phyloP scores from a whole-genome alignment of 1,140 invertebrate species.

The Drosophila asahinai region DNA sequence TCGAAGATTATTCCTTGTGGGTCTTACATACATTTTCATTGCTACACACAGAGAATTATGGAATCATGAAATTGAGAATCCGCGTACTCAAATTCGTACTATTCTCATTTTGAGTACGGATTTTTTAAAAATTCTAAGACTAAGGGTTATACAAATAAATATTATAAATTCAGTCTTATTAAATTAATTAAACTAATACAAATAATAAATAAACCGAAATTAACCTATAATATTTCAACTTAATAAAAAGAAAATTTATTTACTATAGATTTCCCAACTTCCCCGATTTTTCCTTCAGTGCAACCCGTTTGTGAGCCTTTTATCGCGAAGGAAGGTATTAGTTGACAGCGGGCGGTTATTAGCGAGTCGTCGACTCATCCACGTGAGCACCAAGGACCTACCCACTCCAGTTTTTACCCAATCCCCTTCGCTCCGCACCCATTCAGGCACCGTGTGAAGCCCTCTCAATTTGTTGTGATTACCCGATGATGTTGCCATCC shows the following conservation, averaged over 20 bases:
- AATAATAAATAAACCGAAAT: background rate
- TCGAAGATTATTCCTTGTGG: no score
- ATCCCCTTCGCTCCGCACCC: constrained; percentile 3
- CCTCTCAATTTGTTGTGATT: constrained; percentile 82
- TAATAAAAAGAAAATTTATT: no score
- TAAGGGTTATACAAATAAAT: no score
- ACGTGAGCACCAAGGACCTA: constrained; percentile 27
- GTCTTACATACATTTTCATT: no score
- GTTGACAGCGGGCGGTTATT: constrained; percentile 79
- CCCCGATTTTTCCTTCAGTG: constrained; percentile 9
- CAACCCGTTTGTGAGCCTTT: background rate
- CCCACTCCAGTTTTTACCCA: constrained; percentile 8
- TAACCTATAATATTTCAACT: fast-evolving
- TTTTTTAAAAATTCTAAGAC: no score
- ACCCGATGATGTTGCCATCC: constrained; percentile 56
- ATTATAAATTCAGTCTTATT: no score
- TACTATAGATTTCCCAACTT: background rate
- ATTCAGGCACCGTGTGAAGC: constrained; percentile 27
- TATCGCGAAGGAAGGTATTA: constrained; percentile 42
- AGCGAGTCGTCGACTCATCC: constrained; percentile 62
- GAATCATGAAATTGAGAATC: no score
- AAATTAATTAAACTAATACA: background rate
- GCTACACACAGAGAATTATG: no score
- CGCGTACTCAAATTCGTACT: no score
- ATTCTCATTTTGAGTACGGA: no score